These are phyloP conservation scores for Osmerus mordax DNA, from an alignment of 2,113 vertebrate genomes.

Conservation along the genomic window DNA sequence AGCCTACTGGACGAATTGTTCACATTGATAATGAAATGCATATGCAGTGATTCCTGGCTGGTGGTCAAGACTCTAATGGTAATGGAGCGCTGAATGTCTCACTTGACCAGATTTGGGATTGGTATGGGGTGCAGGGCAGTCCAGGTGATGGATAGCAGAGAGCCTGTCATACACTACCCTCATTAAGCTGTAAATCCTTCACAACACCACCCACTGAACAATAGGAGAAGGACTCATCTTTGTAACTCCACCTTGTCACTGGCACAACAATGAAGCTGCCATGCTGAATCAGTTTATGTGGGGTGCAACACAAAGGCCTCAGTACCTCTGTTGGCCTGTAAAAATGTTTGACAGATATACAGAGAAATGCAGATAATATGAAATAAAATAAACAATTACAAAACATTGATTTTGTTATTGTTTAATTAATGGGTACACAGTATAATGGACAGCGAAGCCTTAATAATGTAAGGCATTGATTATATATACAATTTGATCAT, in stretches of 20 bases:
- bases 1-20: background rate
- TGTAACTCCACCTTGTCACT: constrained; percentile 51
- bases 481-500: no score
- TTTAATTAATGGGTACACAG: background rate
- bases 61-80: constrained; percentile 39
- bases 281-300: constrained; percentile 43
- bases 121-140: constrained; percentile 37
- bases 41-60: background rate
- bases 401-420: background rate
- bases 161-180: constrained; percentile 48
- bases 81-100: constrained; percentile 44
- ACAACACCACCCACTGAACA: constrained; percentile 46
- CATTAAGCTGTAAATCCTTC: constrained; percentile 81
- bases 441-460: background rate
- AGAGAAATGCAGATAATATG: constrained; percentile 10
- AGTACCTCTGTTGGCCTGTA: constrained; percentile 43
- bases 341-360: constrained; percentile 63
- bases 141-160: constrained; percentile 70
- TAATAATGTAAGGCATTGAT: background rate
- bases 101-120: constrained; percentile 36
- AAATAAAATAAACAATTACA: constrained; percentile 13
- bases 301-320: constrained; percentile 45
- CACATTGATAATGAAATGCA: background rate
- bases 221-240: constrained; percentile 64
- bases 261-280: constrained; percentile 50